Percentiles rank a stretch among this genome's conserved stretches.
Evolutionary conservation across 2,797 vertebrate genomes (phyloP).

Genomic region (Tenualosa thibaudeaui): DNA sequence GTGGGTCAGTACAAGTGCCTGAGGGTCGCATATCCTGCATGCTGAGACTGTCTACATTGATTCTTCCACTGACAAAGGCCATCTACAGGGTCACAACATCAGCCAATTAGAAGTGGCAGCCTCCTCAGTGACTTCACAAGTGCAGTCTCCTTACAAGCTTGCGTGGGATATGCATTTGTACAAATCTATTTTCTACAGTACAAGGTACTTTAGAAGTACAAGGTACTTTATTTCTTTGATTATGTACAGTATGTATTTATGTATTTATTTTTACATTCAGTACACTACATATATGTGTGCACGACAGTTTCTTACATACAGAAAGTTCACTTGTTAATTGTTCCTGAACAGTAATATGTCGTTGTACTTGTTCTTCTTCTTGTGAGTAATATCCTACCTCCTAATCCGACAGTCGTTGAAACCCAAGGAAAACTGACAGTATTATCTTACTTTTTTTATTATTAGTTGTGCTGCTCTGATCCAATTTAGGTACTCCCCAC

Average conservation of each 20-base stretch:
- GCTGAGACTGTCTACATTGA: slow-evolving; percentile 22
- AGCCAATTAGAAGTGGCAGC: not conserved
- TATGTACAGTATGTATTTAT: slow-evolving; percentile 74
- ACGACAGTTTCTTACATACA: slow-evolving; percentile 68
- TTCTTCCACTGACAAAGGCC: slow-evolving; percentile 55
- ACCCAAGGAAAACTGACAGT: slow-evolving; percentile 47
- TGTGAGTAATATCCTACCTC: slow-evolving; percentile 58
- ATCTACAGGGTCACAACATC: not conserved
- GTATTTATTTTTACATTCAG: slow-evolving; percentile 84
- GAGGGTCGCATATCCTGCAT: slow-evolving; percentile 54
- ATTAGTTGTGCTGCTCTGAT: slow-evolving; percentile 46
- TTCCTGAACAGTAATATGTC: not conserved
- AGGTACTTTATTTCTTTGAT: slow-evolving; percentile 74
- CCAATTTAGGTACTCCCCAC: slow-evolving; percentile 25
- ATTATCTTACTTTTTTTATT: slow-evolving; percentile 45
- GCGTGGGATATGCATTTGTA: slow-evolving; percentile 79
- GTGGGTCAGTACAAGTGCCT: slow-evolving; percentile 15
- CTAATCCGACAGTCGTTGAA: slow-evolving; percentile 48
- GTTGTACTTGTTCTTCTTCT: slow-evolving; percentile 31
- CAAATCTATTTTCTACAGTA: slow-evolving; percentile 76
- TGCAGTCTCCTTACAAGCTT: slow-evolving; percentile 66
- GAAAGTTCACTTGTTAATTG: slow-evolving; percentile 51
- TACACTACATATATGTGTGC: slow-evolving; percentile 67
- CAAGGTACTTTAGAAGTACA: slow-evolving; percentile 68
- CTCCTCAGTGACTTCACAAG: slow-evolving; percentile 31